phyloP scores from a whole-genome alignment of 2,888 invertebrate genomes.

The Omphaloscelis lunosa region DNA sequence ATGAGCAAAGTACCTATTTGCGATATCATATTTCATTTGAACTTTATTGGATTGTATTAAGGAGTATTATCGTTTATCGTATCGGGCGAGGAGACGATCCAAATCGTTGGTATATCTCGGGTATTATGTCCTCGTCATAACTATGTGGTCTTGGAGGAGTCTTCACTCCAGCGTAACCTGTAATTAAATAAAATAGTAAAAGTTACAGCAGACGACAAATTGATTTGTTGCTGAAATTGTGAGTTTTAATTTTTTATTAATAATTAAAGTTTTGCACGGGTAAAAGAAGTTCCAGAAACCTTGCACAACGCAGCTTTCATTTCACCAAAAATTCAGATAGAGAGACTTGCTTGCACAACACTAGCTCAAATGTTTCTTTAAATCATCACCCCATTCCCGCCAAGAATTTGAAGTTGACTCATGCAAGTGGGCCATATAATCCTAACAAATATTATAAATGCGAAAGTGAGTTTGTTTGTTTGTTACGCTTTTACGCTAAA shows the following conservation, averaged over 20 bases:
- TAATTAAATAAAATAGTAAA: constrained; percentile 9
- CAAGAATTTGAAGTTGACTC: background rate
- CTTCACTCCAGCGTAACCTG: constrained; percentile 68
- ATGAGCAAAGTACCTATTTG: constrained; percentile 1
- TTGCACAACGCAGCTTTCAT: no score
- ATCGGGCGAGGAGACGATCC: constrained; percentile 59
- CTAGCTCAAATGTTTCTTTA: background rate
- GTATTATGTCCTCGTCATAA: constrained; percentile 64
- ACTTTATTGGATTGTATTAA: constrained; percentile 19
- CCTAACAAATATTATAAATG: no score
- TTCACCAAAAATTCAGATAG: background rate
- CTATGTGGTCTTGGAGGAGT: constrained; percentile 34
- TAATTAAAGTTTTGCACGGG: background rate
- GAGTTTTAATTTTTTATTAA: background rate
- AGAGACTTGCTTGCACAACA: background rate
- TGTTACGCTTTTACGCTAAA: no score
- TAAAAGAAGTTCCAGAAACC: no score
- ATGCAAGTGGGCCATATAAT: no score
- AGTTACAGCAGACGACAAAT: background rate
- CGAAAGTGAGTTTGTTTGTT: no score
- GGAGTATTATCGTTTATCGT: constrained; percentile 41
- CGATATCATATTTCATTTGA: constrained; percentile 14
- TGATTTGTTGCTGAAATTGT: background rate
- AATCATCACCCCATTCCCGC: background rate
- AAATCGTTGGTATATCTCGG: constrained; percentile 70